Base-by-base conservation (phyloP, 2,888 invertebrate genomes). In the Silvanus unidentatus region DNA sequence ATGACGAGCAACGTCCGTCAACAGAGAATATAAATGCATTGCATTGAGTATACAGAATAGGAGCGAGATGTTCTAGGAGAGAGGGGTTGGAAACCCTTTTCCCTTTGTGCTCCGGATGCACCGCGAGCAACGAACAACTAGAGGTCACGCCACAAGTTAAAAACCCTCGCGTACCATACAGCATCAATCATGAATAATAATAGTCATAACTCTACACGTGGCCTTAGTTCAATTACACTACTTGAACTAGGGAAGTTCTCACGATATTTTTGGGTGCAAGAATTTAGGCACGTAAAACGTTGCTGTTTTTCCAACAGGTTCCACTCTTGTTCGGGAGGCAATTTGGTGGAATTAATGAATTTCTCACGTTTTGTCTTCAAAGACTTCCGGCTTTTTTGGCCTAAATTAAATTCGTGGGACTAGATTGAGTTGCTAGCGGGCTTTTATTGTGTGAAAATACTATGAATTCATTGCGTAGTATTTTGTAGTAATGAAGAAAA, bases 91-190 rank as follows among this genome's bases (percentile, higher is more conserved):
- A 3, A 22, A 22, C 22, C 22, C 22, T 22, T 22, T 22, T 37
- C 16, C 8, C 40, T 39, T 42, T 44, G 42, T 45, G 41, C 39
- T 14, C 16, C 16, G 16, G 44, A 44, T 48, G 42, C 45, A 42
- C 48, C 48, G 22, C 22, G 22, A 9, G 37, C 37, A 37, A 37
- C 15, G 15, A 37, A 13, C 37, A 16, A n/a, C 2, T 15, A 37
- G 54, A 59, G 63, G 63, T 65, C 61, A 60, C 50, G 60, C 62
- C 60, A 54, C 62, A 63, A 64, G 64, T 63, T 62, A 60, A 60
- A 57, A 59, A 59, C 57, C 53, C 54, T 55, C 49, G 49, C 45
- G 30, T 49, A 37, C 45, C 44, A 35, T 35, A 43, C 43, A 44
- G 50, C 52, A 52, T 48, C 52, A 48, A 44, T 50, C 55, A 57